A percentile compares a stretch with the other conserved stretches of the same genome.
These are phyloP conservation scores for Machaerirhynchus nigripectus DNA, from an alignment of 2,113 vertebrate genomes.

Conservation along the genomic window DNA sequence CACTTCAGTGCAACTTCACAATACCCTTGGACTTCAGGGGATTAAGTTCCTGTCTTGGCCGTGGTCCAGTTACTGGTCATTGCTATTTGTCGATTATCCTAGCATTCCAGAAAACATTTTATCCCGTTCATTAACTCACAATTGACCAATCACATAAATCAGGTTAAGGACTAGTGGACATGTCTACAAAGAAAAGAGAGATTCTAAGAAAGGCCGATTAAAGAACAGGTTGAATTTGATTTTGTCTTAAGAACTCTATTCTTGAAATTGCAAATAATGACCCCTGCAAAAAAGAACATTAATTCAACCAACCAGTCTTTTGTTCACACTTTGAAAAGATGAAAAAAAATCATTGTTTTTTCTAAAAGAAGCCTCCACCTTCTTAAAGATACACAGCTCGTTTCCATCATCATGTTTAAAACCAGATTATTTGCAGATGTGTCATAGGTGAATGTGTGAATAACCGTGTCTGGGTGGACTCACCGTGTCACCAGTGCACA, in stretches of 20 bases:
- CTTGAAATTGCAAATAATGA: conserved; percentile 18
- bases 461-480: not conserved
- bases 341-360: not conserved
- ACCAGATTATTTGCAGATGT: not conserved
- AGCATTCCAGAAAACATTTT: conserved; percentile 69
- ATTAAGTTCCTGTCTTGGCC: conserved; percentile 64
- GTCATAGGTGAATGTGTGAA: not conserved
- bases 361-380: not conserved
- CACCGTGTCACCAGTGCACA: rapidly evolving
- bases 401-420: not conserved
- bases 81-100: conserved; percentile 51
- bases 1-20: conserved; percentile 63
- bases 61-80: conserved; percentile 51
- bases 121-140: conserved; percentile 66
- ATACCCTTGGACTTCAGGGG: conserved; percentile 59
- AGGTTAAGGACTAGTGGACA: conserved; percentile 50
- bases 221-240: conserved; percentile 41
- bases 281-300: not conserved
- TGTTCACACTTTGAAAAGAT: conserved; percentile 2
- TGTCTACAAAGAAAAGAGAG: conserved; percentile 23
- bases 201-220: conserved; percentile 18
- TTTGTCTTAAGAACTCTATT: not conserved
- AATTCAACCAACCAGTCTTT: conserved; percentile 3
- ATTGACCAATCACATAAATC: conserved; percentile 66
- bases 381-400: not conserved